Base-by-base conservation (phyloP, 2,113 vertebrate species). In the Chloroceryle aenea region DNA sequence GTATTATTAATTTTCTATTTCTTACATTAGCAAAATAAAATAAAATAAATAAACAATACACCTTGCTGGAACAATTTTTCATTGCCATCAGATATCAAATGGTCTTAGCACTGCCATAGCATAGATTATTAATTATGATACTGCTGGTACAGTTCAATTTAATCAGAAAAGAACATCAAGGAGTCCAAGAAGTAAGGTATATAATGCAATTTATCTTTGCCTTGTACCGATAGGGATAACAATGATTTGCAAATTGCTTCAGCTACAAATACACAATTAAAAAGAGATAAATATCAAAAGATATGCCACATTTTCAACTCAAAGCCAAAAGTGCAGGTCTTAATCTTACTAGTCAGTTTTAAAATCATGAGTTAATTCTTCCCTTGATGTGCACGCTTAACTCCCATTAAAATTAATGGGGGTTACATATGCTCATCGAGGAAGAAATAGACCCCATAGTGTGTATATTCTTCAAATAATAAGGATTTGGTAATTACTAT, bases 391-490 rank as follows among this genome's bases (percentile, higher is more conserved):
- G 96, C 96, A 96, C 14, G 97, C 96, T 98, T 98, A 98, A 98
- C 97, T 98, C 96, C 96, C 97, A 98, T 98, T 98, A 98, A 98
- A 98, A 98, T 98, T 98, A 98, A 98, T 98, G 97, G 98, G 95
- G 98, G 96, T 98, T 97, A 98, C 93, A 94, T 75, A 94, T 97
- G 97, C 94, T 98, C 97, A 97, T 97, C 76, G 67, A 97, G 96
- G 86, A 98, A 98, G 97, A 95, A 96, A 95, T 96, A 97, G 96
- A 96, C 96, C 97, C 96, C 97, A 97, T 95, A 97, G 95, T 62
- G 95, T 50, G 81, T 92, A 94, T 94, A 93, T 96, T 95, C 97
- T 97, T 97, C 96, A 93, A 97, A 97, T 97, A 98, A 97, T 97
- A 98, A 96, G 95, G 97, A 97, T 96, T 98, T 95, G 83, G 96